phyloP scores from a whole-genome alignment of 2,888 invertebrate species.

The Antheraea yamamai region DNA sequence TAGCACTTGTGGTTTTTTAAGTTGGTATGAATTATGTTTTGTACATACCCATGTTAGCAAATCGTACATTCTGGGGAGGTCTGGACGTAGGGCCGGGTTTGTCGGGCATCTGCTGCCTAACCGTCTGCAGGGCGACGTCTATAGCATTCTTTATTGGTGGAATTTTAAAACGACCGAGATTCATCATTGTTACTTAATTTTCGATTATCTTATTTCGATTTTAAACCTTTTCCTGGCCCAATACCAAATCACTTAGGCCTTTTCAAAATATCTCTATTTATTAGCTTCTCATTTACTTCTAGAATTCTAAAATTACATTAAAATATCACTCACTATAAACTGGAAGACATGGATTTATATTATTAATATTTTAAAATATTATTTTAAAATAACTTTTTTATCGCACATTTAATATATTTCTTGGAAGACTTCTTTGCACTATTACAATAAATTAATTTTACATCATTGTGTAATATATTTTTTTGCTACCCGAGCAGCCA shows the following conservation, averaged over 20 bases:
- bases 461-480: constrained; percentile 46
- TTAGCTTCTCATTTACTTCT: constrained; percentile 3
- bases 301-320: not conserved
- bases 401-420: constrained; percentile 39
- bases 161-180: constrained; percentile 83
- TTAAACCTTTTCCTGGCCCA: not conserved
- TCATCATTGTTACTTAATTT: constrained; percentile 52
- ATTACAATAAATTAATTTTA: constrained; percentile 43
- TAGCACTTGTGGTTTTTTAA: not conserved
- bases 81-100: constrained; percentile 78
- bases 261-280: constrained; percentile 15
- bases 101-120: constrained; percentile 89
- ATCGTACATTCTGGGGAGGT: constrained; percentile 79
- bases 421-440: constrained; percentile 78
- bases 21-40: not conserved
- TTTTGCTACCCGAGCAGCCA: not conserved
- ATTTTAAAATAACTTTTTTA: constrained; percentile 28
- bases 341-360: constrained; percentile 46
- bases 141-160: constrained; percentile 89
- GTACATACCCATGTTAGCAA: constrained; percentile 75
- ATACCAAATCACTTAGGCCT: not conserved
- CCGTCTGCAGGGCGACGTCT: constrained; percentile 92
- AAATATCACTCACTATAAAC: constrained; percentile 15
- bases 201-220: not conserved
- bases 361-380: constrained; percentile 27